phyloP scores from a whole-genome alignment of 2,797 vertebrate genomes.

The Arrhamphus sclerolepis region DNA sequence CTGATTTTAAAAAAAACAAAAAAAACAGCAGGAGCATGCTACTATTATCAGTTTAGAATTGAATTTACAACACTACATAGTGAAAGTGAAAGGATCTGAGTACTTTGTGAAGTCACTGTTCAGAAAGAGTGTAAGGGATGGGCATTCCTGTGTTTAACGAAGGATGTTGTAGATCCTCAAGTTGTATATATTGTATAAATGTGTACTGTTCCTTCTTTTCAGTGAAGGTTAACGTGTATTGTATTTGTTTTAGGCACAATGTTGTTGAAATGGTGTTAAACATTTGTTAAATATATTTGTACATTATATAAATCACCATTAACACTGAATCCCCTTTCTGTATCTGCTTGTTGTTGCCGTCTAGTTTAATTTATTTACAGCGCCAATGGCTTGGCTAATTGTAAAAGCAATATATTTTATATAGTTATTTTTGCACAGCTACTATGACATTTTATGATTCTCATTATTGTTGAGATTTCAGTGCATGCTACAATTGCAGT shows the following conservation, averaged over 20 bases:
- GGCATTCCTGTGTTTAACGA: conserved; percentile 76
- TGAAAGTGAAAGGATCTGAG: conserved; percentile 14
- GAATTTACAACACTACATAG: background rate
- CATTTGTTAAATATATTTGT: conserved; percentile 82
- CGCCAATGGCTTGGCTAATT: conserved; percentile 87
- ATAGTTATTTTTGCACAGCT: conserved; percentile 99
- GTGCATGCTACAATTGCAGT: conserved; percentile 82
- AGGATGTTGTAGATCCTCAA: conserved; percentile 74
- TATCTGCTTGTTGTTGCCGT: conserved; percentile 86
- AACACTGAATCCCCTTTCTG: conserved; percentile 78
- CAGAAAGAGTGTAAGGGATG: conserved; percentile 52
- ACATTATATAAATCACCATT: conserved; percentile 82
- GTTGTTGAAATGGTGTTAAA: conserved; percentile 75
- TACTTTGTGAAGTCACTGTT: conserved; percentile 23
- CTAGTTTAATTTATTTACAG: conserved; percentile 96
- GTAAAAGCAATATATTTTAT: conserved; percentile 92
- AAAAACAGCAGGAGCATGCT: too few relatives aligned
- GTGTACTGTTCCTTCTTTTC: conserved; percentile 76
- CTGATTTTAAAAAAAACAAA: too few relatives aligned
- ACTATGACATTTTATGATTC: conserved; percentile 86
- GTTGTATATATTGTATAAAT: conserved; percentile 78
- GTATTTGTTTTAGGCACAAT: conserved; percentile 78
- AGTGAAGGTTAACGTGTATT: conserved; percentile 77
- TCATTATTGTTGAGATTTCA: conserved; percentile 72
- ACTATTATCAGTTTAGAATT: background rate